Base-by-base conservation (phyloP, 23 tunicate species). In the Aplidium turbinatum region DNA sequence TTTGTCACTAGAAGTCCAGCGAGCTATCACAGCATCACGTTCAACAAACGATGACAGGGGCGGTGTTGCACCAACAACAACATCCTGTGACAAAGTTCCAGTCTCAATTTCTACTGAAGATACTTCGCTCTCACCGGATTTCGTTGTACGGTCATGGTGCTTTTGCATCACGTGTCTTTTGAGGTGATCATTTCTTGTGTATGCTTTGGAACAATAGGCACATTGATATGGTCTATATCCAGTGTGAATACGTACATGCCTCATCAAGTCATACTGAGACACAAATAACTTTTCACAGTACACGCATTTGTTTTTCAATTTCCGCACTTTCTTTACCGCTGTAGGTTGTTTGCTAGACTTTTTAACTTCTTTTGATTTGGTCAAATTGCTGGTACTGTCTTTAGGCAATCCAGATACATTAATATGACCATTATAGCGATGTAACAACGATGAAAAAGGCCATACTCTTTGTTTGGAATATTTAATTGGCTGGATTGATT, bases 221-320 rank as follows among this genome's bases (percentile, higher is more conserved):
- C 76, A 70, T 48, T 70, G 42, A 48, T 31, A 70, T 4, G 76
- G 76, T 28, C 76, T 47, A 4, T 70, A 57, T 21, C 76, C 76
- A 47, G 76, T 70, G 28, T 70, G 76, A 5, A 70, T 9, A 2
- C 76, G 33, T 3, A 27, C 35, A 29, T 70, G 76, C 47, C 76
- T 70, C 47, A 29, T 70, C 38, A 70, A 70, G 35, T 48, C 58
- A 70, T 48, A 31, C 29, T 36, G 2, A 46, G 76, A 70, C n/a
- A 48, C 3, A 47, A 70, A 70, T 9, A 5, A 4, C 38, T 26
- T 21, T 4, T 70, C 58, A 70, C 76, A 70, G 35, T 46, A 70
- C 18, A 29, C 9, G 58, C 76, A 70, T 31, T 47, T 70, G 38
- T 70, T 21, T 25, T 47, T 48, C 20, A 23, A 3, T n/a, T 38